Conservation (phyloP, 2,113 vertebrate genomes). For the Furnarius figulus region DNA sequence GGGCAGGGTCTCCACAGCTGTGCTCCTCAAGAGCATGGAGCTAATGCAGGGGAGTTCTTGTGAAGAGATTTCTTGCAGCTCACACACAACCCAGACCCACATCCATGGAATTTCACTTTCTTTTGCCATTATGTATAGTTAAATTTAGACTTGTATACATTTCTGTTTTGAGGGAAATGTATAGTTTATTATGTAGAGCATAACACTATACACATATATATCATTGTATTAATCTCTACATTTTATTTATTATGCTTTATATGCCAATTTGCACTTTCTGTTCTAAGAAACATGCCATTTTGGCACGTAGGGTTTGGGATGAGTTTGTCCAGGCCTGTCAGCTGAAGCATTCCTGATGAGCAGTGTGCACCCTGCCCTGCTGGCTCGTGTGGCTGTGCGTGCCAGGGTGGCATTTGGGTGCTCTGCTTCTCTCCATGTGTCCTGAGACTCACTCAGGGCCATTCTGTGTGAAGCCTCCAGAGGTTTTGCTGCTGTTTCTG, state of each 20-base stretch:
- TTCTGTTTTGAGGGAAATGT: background rate
- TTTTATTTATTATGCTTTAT: background rate
- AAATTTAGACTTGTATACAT: background rate
- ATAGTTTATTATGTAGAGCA: background rate
- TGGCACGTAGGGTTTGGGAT: background rate
- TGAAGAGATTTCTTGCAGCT: background rate
- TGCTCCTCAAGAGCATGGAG: background rate
- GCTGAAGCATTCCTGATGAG: background rate
- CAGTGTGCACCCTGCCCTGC: fast-evolving
- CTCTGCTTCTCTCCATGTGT: fast-evolving
- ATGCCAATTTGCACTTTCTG: background rate
- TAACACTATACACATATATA: background rate
- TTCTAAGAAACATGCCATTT: background rate
- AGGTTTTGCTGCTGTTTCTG: background rate
- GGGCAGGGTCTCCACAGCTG: fast-evolving
- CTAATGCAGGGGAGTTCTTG: background rate
- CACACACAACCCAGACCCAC: background rate
- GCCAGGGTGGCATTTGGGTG: background rate
- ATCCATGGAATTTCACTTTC: background rate
- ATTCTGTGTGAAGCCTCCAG: background rate
- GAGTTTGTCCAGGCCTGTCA: background rate
- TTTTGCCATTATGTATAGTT: background rate
- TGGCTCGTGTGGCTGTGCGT: too few species aligned
- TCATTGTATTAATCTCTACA: background rate
- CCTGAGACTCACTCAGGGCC: background rate